A percentile compares a stretch with the other conserved stretches of the same genome.
Conservation (phyloP, 2,797 vertebrate genomes). For the Echeneis naucrates region DNA sequence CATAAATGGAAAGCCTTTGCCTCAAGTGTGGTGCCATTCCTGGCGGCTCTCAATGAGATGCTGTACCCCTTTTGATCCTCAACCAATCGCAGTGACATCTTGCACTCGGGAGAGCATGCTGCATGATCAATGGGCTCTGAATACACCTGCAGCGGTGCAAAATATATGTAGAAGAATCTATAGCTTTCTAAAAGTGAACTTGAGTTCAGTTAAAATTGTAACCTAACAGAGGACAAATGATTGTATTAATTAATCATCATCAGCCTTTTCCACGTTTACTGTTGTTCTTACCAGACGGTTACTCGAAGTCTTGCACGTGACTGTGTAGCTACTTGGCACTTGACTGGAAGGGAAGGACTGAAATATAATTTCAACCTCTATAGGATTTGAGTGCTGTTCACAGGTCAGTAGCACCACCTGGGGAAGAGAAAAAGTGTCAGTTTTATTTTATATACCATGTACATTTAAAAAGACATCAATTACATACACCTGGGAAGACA, state of each 20-base stretch:
- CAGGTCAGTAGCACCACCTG: conserved; percentile 81
- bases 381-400: conserved; percentile 60
- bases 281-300: conserved; percentile 79
- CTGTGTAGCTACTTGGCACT: conserved; percentile 80
- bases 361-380: conserved; percentile 82
- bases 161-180: background rate
- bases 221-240: background rate
- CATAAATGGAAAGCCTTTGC: conserved; percentile 83
- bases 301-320: conserved; percentile 73
- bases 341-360: conserved; percentile 74
- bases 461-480: background rate
- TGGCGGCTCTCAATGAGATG: conserved; percentile 80
- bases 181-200: background rate
- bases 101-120: conserved; percentile 75
- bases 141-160: conserved; percentile 71
- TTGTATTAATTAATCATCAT: accelerated
- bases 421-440: background rate
- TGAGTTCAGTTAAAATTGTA: too few species aligned
- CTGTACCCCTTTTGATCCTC: conserved; percentile 81
- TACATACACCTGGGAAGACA: background rate
- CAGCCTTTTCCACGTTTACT: background rate
- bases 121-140: conserved; percentile 69
- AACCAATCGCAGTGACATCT: conserved; percentile 68
- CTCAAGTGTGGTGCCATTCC: conserved; percentile 62
- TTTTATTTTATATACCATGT: too few species aligned